These are phyloP conservation scores for Typhlichthys eigenmanni DNA, from an alignment of 2,797 vertebrate genomes.

Conservation along the genomic window DNA sequence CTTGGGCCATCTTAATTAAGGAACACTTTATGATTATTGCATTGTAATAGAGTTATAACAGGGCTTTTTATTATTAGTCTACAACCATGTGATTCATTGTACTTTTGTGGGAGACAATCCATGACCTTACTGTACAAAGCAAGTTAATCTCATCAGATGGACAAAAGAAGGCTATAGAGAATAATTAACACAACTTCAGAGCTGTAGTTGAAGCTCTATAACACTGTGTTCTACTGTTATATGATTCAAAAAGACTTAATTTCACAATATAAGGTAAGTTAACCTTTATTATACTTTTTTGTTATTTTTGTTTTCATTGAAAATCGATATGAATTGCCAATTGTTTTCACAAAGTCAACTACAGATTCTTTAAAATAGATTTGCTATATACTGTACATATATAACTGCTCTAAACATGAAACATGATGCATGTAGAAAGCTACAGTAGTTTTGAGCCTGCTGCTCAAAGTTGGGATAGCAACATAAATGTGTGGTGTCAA, in stretches of 20 bases:
- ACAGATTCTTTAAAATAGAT: background rate
- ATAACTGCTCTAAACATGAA: background rate
- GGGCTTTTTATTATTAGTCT: constrained; percentile 43
- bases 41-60: constrained; percentile 50
- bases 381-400: background rate
- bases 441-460: too few relatives aligned
- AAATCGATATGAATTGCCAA: background rate
- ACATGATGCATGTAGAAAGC: background rate
- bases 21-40: constrained; percentile 40
- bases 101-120: constrained; percentile 16
- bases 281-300: background rate
- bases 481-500: too few relatives aligned
- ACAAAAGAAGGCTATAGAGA: background rate
- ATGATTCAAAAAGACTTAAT: background rate
- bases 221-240: background rate
- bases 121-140: constrained; percentile 32
- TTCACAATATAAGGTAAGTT: background rate
- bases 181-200: constrained; percentile 9
- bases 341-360: background rate
- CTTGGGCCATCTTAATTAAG: constrained; percentile 45
- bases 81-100: constrained; percentile 24
- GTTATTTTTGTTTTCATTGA: background rate
- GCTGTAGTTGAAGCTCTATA: background rate
- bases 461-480: too few relatives aligned
- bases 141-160: background rate